Base-by-base conservation (phyloP, 2,113 vertebrate genomes). In the Thinocorus orbignyianus region DNA sequence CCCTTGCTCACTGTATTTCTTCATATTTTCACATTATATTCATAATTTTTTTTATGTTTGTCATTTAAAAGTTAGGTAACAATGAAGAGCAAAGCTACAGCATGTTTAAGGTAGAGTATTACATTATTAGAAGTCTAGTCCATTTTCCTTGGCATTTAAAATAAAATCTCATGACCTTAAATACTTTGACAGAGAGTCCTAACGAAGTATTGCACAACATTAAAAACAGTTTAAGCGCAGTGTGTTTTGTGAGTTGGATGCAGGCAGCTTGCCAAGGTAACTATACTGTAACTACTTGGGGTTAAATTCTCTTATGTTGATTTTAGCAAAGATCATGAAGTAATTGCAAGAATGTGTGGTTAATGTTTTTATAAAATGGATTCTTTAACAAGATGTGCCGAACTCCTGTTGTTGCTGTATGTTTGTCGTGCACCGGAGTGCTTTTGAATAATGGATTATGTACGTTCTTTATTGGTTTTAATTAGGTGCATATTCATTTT, bases 131-230 rank as follows among this genome's bases (percentile, higher is more conserved):
- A 71, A 39, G 69, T 86, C 66, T 92, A 66, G 62, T 84, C 94
- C 9, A 19, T 92, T 95, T 97, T 96, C 52, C 89, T 96, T 96
- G 96, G 94, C 95, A 88, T 89, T 96, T 85, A 76, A 94, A 95
- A 83, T 80, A 95, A 93, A 96, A 97, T 95, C 96, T 96, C 95
- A 96, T 96, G 92, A 96, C 95, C 96, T 96, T 64, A 91, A 96
- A 90, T 96, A 88, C 81, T 95, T 95, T 73, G 86, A 92, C 54
- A 58, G 89, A 96, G 66, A 70, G 66, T 90, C 65, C 66, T 89
- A 90, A 90, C n/a, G 86, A 76, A 80, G 54, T 68, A 82, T 82
- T 96, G 94, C 95, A 86, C 90, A 93, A 92, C 81, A 93, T 93
- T 96, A 93, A 92, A 96, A 95, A 72, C 78, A 93, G 88, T 93